Base-by-base conservation (phyloP, 2,888 invertebrate genomes). In the Drosophila eohydei region DNA sequence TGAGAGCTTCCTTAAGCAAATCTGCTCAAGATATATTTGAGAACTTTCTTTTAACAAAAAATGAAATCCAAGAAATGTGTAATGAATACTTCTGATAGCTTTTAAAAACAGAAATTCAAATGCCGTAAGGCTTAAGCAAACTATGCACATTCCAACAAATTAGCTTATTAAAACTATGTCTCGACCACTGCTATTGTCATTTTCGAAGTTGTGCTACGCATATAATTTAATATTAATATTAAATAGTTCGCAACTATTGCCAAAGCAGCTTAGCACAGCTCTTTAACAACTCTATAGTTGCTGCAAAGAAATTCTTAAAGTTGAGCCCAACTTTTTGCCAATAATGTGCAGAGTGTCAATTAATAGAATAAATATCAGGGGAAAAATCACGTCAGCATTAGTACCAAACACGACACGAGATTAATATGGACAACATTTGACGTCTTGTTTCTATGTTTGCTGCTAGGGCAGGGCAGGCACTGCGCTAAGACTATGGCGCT, bases 341-440 rank as follows among this genome's bases (percentile, higher is more conserved):
- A 52, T 38, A 67, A 67, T 11, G 54, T 12, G 48, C 61, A 41
- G 52, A 55, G 44, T 74, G 79, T 80, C 86, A 83, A 88, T 83
- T 88, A 83, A 88, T 83, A 62, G 72, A 77, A 77, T 67, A 77
- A 81, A 81, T 72, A 77, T 62, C 62, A 43, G 69, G 26, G 14
- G 28, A 44, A 55, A 69, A 68, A 80, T 83, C 88, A 81, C 67
- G 65, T 81, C 84, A 81, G 88, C 84, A 87, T 87, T 87, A 78
- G 73, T 72, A 64, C 52, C 74, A 62, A 68, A 81, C 76, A 78
- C 70, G 70, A 74, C 79, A 81, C 66, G 82, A 85, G 88, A 88
- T 89, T 84, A 89, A 80, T 88, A 78, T 71, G 69, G 74, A 74
- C 72, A 67, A 71, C 74, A 69, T 73, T 86, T 83, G 83, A 84